phyloP scores from a whole-genome alignment of 2,797 vertebrate species.

The Pelochelys cantorii region DNA sequence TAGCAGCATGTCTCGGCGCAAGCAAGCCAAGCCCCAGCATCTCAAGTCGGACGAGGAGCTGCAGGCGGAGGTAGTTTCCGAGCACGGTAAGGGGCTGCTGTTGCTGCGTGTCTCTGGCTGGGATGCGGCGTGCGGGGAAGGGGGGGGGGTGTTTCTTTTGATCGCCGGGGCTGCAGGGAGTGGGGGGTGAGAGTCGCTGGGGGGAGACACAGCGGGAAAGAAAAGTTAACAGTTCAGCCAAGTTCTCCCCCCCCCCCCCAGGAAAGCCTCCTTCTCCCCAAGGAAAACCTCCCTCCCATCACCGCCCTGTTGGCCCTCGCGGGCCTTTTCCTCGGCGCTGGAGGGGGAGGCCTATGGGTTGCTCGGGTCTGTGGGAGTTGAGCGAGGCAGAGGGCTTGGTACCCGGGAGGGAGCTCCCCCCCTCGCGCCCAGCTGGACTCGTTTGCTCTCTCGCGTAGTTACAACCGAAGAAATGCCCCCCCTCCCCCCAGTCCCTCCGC shows the following conservation, averaged over 20 bases:
- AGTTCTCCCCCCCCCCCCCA: slow-evolving; percentile 48
- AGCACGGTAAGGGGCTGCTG: slow-evolving; percentile 88
- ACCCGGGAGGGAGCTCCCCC: background rate
- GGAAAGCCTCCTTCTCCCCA: background rate
- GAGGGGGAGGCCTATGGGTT: background rate
- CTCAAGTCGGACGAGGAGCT: slow-evolving; percentile 97
- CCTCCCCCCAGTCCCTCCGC: background rate
- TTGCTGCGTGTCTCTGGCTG: background rate
- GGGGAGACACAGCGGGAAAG: slow-evolving; percentile 7
- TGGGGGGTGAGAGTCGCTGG: slow-evolving; percentile 24
- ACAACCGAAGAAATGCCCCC: background rate
- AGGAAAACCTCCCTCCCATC: slow-evolving; percentile 25
- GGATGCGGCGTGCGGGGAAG: background rate
- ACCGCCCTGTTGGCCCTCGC: slow-evolving; percentile 18
- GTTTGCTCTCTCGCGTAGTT: background rate
- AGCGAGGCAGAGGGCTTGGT: background rate
- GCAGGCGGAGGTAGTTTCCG: slow-evolving; percentile 88
- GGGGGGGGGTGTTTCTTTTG: background rate
- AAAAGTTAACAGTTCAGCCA: slow-evolving; percentile 69
- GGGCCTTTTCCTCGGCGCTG: slow-evolving; percentile 25
- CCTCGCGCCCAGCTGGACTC: background rate
- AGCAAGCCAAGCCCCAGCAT: slow-evolving; percentile 99
- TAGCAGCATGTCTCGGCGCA: slow-evolving; percentile 98
- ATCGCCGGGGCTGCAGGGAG: slow-evolving; percentile 35
- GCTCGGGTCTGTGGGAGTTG: background rate